Evolutionary conservation across 2,113 vertebrate species (phyloP).

Genomic region (Bambusicola thoracicus): DNA sequence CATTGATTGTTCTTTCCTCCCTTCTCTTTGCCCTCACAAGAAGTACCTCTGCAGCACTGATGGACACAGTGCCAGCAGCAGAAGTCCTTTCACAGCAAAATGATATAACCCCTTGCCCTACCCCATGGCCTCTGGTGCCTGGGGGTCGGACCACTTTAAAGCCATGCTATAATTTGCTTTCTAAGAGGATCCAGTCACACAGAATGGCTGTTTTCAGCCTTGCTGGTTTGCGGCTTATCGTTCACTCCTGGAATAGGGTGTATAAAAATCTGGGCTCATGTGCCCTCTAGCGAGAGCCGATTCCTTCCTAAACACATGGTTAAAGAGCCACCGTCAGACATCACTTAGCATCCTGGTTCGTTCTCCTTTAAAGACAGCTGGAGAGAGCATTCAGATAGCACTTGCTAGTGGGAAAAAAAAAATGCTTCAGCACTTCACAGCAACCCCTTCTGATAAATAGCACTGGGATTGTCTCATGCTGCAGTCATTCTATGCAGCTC

Average conservation of each 20-base stretch:
- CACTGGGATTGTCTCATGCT: background rate
- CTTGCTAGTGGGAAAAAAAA: background rate
- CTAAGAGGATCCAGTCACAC: background rate
- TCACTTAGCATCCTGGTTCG: background rate
- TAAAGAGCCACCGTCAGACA: background rate
- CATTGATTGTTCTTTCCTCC: fast-evolving
- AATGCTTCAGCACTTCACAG: background rate
- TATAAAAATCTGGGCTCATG: background rate
- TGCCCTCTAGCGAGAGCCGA: constrained; percentile 15
- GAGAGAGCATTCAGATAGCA: background rate
- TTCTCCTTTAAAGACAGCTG: background rate
- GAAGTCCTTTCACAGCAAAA: background rate
- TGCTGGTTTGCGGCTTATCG: background rate
- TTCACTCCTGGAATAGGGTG: background rate
- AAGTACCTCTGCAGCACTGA: background rate
- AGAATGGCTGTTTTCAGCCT: background rate
- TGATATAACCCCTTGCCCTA: background rate
- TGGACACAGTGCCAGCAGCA: too few species aligned
- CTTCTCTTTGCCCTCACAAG: background rate
- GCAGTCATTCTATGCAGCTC: background rate
- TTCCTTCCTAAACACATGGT: background rate
- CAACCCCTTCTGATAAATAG: background rate
- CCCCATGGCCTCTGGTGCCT: fast-evolving
- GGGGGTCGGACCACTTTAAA: background rate
- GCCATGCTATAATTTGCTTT: background rate